Percentiles rank a stretch among this genome's conserved stretches.
These are phyloP conservation scores for Peucedramus taeniatus DNA, from an alignment of 2,113 vertebrate genomes.

Conservation along the genomic window DNA sequence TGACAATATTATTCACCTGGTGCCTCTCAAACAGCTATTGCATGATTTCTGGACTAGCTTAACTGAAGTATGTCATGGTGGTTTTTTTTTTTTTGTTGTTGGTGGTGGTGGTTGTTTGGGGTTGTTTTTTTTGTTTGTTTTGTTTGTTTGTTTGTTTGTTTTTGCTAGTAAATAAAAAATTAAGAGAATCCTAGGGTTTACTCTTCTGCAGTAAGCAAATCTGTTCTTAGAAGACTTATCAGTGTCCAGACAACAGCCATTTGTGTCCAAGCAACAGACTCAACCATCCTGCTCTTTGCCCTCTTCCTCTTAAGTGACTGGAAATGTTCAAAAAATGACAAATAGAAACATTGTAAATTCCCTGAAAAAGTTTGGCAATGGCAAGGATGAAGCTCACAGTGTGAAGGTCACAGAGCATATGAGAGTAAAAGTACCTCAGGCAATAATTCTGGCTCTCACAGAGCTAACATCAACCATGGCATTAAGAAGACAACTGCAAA, in stretches of 20 bases:
- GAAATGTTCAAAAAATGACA: background rate
- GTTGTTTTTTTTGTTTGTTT: background rate
- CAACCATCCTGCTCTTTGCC: background rate
- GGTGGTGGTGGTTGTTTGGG: no score
- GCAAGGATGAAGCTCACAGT: background rate
- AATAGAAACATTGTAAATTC: background rate
- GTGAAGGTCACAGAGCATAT: background rate
- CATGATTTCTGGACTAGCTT: background rate
- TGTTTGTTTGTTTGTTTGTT: background rate
- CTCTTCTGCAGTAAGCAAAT: background rate
- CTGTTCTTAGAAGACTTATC: background rate
- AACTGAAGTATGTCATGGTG: background rate
- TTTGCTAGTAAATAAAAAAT: background rate
- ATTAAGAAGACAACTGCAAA: background rate
- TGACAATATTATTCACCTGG: background rate
- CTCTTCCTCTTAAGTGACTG: background rate
- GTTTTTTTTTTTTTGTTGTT: no score
- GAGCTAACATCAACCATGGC: background rate
- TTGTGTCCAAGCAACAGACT: slow-evolving; percentile 8
- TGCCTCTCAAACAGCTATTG: background rate
- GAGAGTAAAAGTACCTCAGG: background rate
- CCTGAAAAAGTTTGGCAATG: background rate
- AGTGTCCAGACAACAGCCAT: background rate
- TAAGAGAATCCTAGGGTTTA: background rate
- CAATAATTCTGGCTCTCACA: background rate